Evolutionary conservation across 2,113 vertebrate species (phyloP), one percentile per base, ranked within the genome.

Genomic region (Struthidea cinerea): DNA sequence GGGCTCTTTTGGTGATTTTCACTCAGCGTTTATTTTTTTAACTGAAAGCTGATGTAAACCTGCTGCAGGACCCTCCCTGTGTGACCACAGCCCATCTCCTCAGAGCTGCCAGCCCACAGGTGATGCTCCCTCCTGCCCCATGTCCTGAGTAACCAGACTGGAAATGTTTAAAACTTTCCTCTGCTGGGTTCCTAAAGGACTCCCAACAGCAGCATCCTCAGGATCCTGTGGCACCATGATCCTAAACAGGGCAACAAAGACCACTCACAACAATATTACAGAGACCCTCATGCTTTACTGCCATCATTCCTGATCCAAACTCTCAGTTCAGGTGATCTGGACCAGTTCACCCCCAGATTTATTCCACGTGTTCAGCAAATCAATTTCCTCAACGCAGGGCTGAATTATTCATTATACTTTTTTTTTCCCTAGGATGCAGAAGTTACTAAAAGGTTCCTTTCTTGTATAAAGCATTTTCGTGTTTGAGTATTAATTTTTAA

Each of bases 401-500:
- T 97, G 90, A 96, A 96, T 97, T 94, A 97, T 97, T 97, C 85
- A 97, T 95, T 22, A 35, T 7, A 50, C 6, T 33, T 33, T 63
- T 92, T 71, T 52, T 15, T 23, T 46, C 10, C 42, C 67, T 70
- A 59, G 67, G 87, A 85, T 68, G 79, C 56, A 90, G 83, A 96
- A 96, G 76, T 95, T 95, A 56, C 75, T 96, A 75, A 96, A 93
- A 96, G 94, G 94, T 80, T 96, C 79, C 92, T 94, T 88, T 96
- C 93, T 92, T 77, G 26, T 93, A 93, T 96, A 96, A 95, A 96
- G 96, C 94, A 94, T 96, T 97, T 97, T 82, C 94, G 1, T 96
- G 96, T 95, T 78, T 44, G 73, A 84, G 90, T 95, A 97, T 97
- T 90, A 96, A 97, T 97, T 97, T 96, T 97, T 97, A 97, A 97